These are phyloP conservation scores for Argopecten irradians DNA, from an alignment of 1,140 invertebrate genomes.

Conservation along the genomic window DNA sequence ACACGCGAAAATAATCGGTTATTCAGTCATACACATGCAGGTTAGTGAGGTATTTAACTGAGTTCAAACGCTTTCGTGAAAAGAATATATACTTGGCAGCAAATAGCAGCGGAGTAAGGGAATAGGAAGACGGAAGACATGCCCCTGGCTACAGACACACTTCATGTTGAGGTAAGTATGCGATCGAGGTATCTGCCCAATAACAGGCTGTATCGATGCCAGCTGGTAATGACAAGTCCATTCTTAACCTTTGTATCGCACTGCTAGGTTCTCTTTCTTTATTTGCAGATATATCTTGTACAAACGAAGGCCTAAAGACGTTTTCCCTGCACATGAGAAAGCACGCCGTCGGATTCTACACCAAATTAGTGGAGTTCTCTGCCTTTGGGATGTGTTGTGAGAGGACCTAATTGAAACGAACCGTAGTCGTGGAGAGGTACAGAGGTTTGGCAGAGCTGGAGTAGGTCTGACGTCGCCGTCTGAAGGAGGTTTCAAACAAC, in stretches of 20 bases:
- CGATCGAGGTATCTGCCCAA: not conserved
- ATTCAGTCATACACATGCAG: no score
- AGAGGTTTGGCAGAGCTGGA: not conserved
- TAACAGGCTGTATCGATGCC: not conserved
- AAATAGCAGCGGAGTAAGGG: no score
- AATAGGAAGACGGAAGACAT: not conserved
- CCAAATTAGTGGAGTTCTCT: conserved; percentile 1
- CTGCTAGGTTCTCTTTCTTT: not conserved
- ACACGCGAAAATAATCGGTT: no score
- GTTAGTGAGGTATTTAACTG: no score
- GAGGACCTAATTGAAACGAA: not conserved
- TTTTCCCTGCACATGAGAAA: not conserved
- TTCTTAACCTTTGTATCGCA: not conserved
- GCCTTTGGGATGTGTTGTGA: not conserved
- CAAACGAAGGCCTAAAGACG: not conserved
- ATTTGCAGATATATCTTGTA: not conserved
- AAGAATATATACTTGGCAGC: no score
- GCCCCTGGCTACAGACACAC: not conserved
- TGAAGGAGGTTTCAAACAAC: not conserved
- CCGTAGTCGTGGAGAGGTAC: not conserved
- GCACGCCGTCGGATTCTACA: not conserved
- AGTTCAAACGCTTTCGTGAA: no score
- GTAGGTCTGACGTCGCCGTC: not conserved
- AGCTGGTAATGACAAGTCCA: not conserved
- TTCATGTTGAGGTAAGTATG: not conserved